phyloP scores from a whole-genome alignment of 1,140 invertebrate species.

The Thaumetopoea pityocampa region DNA sequence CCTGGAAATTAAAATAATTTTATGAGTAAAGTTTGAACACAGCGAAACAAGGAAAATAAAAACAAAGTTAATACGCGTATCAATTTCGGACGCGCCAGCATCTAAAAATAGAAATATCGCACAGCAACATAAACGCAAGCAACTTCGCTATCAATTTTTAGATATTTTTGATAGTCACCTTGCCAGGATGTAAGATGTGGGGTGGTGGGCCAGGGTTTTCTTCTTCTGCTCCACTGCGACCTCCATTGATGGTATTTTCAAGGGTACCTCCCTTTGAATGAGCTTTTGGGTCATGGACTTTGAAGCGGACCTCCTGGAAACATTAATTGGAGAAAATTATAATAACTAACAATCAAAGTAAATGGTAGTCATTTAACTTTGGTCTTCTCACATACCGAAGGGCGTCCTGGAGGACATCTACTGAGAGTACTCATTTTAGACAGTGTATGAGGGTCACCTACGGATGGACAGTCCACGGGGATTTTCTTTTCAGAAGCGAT shows the following conservation, averaged over 20 bases:
- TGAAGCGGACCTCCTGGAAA: slow-evolving; percentile 93
- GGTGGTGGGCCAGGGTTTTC: slow-evolving; percentile 81
- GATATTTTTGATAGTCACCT: slow-evolving; percentile 68
- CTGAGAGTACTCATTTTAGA: slow-evolving; percentile 75
- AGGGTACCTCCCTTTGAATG: slow-evolving; percentile 93
- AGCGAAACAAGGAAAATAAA: not conserved
- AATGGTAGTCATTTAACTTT: too few species aligned
- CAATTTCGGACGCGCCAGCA: not conserved
- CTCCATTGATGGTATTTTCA: slow-evolving; percentile 92
- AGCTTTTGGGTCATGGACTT: slow-evolving; percentile 94
- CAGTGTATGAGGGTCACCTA: slow-evolving; percentile 78
- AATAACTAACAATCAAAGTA: not conserved
- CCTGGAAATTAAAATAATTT: slow-evolving; percentile 59
- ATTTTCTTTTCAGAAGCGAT: slow-evolving; percentile 94
- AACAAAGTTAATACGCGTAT: slow-evolving; percentile 2
- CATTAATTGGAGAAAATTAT: not conserved
- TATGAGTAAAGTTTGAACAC: slow-evolving; percentile 2
- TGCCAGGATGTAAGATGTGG: slow-evolving; percentile 87
- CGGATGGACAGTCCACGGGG: slow-evolving; percentile 84
- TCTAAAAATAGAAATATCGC: slow-evolving; percentile 3
- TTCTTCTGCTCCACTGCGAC: slow-evolving; percentile 79
- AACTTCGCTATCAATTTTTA: slow-evolving; percentile 1
- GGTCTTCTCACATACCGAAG: slow-evolving; percentile 70
- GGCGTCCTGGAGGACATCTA: slow-evolving; percentile 63
- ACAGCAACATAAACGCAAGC: slow-evolving; percentile 11